A percentile compares a stretch with the other conserved stretches of the same genome.
These are phyloP conservation scores for Fragum sueziense DNA, from an alignment of 2,888 invertebrate genomes.

Conservation along the genomic window DNA sequence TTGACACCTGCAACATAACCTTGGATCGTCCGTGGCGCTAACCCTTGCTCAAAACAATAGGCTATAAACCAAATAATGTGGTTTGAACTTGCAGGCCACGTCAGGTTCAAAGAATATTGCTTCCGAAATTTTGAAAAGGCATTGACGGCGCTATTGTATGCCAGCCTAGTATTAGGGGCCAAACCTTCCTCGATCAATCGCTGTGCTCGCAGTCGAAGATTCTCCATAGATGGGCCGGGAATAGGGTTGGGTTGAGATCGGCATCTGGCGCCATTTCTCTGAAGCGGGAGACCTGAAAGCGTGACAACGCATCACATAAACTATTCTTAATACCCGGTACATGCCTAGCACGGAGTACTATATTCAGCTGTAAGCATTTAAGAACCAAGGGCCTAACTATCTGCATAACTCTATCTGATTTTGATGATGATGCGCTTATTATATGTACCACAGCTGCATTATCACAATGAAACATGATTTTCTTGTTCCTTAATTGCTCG, in stretches of 20 bases:
- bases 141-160: background rate
- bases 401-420: background rate
- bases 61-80: background rate
- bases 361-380: slow-evolving; percentile 10
- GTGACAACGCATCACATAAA: slow-evolving; percentile 20
- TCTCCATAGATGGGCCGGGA: background rate
- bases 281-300: slow-evolving; percentile 30
- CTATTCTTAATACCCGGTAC: slow-evolving; percentile 10
- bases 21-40: background rate
- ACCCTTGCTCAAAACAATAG: slow-evolving; percentile 24
- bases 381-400: slow-evolving; percentile 14
- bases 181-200: background rate
- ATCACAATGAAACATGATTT: no score
- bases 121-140: background rate
- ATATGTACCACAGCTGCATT: slow-evolving; percentile 19
- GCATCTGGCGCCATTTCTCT: slow-evolving; percentile 27
- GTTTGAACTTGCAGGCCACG: background rate
- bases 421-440: background rate
- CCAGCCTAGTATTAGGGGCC: background rate
- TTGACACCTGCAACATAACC: background rate
- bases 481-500: no score
- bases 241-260: background rate
- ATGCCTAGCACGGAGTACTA: slow-evolving; percentile 20
- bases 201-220: background rate
- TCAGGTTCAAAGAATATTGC: background rate